These are phyloP conservation scores for Scaptomyza flava DNA, from an alignment of 2,888 invertebrate genomes.

Conservation along the genomic window DNA sequence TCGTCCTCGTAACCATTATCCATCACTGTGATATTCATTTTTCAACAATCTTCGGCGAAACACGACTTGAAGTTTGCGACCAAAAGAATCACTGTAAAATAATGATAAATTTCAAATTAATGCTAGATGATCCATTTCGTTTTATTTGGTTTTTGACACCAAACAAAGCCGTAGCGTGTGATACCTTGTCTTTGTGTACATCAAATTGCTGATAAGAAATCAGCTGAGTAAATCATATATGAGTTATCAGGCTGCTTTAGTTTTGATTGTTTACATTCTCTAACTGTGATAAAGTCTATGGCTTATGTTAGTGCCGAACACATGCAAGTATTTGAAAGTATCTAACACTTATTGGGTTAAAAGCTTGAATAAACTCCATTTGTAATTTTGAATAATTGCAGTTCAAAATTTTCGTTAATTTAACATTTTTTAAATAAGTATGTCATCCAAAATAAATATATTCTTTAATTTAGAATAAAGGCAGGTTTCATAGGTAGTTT, in stretches of 20 bases:
- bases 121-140: neutral
- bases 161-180: conserved; percentile 37
- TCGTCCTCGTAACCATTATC: conserved; percentile 50
- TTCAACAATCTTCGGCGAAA: neutral
- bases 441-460: too few species aligned
- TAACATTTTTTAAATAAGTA: neutral
- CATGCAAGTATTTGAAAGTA: too few species aligned
- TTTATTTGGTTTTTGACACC: neutral
- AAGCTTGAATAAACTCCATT: neutral
- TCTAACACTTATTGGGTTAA: neutral
- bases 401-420: neutral
- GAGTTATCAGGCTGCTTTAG: neutral
- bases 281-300: neutral
- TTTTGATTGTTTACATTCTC: conserved; percentile 6
- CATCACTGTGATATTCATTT: conserved; percentile 16
- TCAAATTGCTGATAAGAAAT: conserved; percentile 29
- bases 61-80: neutral
- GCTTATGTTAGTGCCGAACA: neutral
- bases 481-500: too few species aligned
- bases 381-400: neutral
- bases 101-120: neutral
- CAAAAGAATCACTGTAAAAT: conserved; percentile 35
- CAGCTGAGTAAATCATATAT: conserved; percentile 9
- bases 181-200: conserved; percentile 14
- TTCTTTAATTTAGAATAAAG: too few species aligned